phyloP scores from a whole-genome alignment of 2,113 vertebrate genomes.

The Oreochromis tanganicae region DNA sequence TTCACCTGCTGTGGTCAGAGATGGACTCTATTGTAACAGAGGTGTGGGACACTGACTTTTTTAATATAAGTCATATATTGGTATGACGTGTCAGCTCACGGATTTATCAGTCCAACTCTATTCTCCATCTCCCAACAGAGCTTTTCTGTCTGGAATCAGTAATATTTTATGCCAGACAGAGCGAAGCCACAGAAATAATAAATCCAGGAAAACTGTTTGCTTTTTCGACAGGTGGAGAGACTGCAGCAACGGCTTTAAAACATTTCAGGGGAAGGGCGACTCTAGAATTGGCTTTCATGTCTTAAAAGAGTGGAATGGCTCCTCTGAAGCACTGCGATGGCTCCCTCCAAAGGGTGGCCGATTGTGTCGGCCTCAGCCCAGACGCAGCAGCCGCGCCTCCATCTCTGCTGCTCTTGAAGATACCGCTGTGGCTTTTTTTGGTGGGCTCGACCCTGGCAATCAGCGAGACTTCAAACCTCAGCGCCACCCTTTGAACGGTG shows the following conservation, averaged over 20 bases:
- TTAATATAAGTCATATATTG: constrained; percentile 21
- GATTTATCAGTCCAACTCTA: not conserved
- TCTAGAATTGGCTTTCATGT: constrained; percentile 32
- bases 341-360: constrained; percentile 7
- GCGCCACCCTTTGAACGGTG: constrained; percentile 35
- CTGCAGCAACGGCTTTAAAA: not conserved
- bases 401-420: constrained; percentile 68
- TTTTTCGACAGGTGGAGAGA: not conserved
- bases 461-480: constrained; percentile 48
- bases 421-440: constrained; percentile 29
- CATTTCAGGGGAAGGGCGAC: not conserved
- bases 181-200: not conserved
- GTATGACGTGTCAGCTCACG: not conserved
- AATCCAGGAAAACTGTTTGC: not conserved
- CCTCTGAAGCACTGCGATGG: constrained; percentile 40
- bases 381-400: constrained; percentile 3
- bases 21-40: not conserved
- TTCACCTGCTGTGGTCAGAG: not conserved
- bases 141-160: not conserved
- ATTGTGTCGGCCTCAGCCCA: constrained; percentile 30
- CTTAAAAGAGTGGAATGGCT: constrained; percentile 22
- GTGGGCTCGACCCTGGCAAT: constrained; percentile 31
- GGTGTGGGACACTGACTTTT: not conserved
- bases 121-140: not conserved
- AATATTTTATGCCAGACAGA: not conserved